A percentile compares a stretch with the other conserved stretches of the same genome.
phyloP scores from a whole-genome alignment of 2,113 vertebrate genomes.

The Sylvietta virens region DNA sequence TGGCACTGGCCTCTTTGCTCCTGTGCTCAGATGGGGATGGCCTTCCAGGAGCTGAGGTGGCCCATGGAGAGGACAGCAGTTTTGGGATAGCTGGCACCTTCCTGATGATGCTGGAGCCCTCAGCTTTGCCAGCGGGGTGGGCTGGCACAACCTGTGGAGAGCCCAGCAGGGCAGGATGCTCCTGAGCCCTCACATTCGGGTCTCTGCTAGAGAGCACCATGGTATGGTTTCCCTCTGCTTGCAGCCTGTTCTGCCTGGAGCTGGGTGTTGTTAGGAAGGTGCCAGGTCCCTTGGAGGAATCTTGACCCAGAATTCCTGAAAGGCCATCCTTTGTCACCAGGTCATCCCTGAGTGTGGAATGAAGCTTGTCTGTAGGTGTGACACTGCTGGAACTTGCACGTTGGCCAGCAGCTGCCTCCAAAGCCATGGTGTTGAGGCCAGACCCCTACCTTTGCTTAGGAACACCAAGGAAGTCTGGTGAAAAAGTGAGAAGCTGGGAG shows the following conservation, averaged over 20 bases:
- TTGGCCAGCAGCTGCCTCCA: background rate
- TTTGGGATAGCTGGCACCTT: background rate
- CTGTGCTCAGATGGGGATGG: background rate
- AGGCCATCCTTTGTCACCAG: background rate
- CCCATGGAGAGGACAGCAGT: background rate
- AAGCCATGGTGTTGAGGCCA: background rate
- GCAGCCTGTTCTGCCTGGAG: background rate
- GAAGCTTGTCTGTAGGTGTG: background rate
- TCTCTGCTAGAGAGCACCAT: background rate
- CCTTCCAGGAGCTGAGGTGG: background rate
- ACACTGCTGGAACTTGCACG: background rate
- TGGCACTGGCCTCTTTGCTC: background rate
- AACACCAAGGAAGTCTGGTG: background rate
- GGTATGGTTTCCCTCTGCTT: background rate
- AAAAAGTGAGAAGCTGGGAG: background rate
- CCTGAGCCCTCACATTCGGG: accelerated
- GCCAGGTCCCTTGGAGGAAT: background rate
- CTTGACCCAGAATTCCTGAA: background rate
- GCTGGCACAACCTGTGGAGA: background rate
- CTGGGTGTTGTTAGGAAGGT: background rate
- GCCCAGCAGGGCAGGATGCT: background rate
- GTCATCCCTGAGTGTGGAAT: background rate
- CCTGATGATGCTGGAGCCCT: accelerated
- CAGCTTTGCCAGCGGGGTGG: background rate
- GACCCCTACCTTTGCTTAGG: background rate